These are phyloP conservation scores for Drosophila ironensis DNA, from an alignment of 1,140 invertebrate species.

Conservation along the genomic window DNA sequence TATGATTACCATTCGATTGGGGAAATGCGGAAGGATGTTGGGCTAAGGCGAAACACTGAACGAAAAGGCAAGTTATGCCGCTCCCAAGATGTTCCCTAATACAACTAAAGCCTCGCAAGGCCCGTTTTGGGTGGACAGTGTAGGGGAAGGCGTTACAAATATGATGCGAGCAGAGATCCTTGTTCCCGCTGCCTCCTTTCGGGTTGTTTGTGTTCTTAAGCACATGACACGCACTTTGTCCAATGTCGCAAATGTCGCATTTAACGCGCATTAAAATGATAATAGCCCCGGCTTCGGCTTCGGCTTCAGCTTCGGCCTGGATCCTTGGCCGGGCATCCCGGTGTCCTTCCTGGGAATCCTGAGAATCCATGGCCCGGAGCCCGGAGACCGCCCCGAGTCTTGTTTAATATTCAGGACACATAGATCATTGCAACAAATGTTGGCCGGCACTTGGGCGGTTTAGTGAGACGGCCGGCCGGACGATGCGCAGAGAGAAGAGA, in stretches of 20 bases:
- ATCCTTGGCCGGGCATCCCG: neutral
- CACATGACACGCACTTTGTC: conserved; percentile 78
- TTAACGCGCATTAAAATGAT: conserved; percentile 81
- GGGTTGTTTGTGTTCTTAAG: conserved; percentile 50
- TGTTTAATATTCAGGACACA: conserved; percentile 80
- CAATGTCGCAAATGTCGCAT: conserved; percentile 76
- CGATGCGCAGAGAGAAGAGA: conserved; percentile 32
- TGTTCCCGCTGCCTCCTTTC: conserved; percentile 25
- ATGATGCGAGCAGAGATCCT: conserved; percentile 47
- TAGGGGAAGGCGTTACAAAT: conserved; percentile 62
- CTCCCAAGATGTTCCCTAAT: no score
- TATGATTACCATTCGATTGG: conserved; percentile 77
- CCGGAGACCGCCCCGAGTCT: neutral
- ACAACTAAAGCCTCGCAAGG: no score
- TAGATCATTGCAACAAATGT: conserved; percentile 81
- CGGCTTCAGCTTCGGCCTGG: neutral
- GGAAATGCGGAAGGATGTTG: conserved; percentile 12
- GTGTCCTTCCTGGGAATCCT: neutral
- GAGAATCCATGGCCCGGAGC: no score
- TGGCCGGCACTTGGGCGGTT: conserved; percentile 48
- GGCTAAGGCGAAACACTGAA: conserved; percentile 7
- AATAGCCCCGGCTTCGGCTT: conserved; percentile 38
- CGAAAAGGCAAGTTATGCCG: neutral
- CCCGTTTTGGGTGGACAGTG: no score
- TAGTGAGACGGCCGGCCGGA: conserved; percentile 10